These are phyloP conservation scores for Choloepus hoffmanni DNA, from an alignment of 2,113 vertebrate species.

Conservation along the genomic window DNA sequence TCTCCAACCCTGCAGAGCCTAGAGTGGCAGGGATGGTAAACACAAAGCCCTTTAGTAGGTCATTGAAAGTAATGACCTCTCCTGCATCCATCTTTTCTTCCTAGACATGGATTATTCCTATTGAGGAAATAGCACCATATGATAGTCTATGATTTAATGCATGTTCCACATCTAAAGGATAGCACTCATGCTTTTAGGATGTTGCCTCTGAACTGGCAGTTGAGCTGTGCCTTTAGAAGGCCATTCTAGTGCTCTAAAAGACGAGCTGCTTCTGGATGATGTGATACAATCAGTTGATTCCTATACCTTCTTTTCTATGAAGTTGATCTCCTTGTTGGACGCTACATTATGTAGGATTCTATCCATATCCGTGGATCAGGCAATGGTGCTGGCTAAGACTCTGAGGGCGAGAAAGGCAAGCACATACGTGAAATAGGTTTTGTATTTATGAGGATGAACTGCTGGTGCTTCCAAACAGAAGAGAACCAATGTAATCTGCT, in stretches of 20 bases:
- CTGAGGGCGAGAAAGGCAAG: background rate
- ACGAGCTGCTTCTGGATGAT: background rate
- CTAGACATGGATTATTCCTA: background rate
- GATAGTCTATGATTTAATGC: background rate
- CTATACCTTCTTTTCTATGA: background rate
- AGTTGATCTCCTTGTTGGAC: background rate
- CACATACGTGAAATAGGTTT: background rate
- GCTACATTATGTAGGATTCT: background rate
- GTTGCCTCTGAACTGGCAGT: background rate
- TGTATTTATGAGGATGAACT: background rate
- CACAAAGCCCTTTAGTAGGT: background rate
- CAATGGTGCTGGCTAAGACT: background rate
- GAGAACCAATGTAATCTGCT: background rate
- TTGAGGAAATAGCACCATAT: background rate
- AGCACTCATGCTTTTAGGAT: background rate
- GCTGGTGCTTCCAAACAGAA: background rate
- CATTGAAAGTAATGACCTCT: background rate
- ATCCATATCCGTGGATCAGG: background rate
- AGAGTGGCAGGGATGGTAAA: background rate
- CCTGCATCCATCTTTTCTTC: background rate
- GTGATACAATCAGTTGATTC: background rate
- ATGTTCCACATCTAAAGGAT: background rate
- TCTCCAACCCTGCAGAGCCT: background rate
- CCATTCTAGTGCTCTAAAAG: background rate
- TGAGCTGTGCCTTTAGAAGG: background rate